phyloP scores from a whole-genome alignment of 2,797 vertebrate species.

The Myotis daubentonii region DNA sequence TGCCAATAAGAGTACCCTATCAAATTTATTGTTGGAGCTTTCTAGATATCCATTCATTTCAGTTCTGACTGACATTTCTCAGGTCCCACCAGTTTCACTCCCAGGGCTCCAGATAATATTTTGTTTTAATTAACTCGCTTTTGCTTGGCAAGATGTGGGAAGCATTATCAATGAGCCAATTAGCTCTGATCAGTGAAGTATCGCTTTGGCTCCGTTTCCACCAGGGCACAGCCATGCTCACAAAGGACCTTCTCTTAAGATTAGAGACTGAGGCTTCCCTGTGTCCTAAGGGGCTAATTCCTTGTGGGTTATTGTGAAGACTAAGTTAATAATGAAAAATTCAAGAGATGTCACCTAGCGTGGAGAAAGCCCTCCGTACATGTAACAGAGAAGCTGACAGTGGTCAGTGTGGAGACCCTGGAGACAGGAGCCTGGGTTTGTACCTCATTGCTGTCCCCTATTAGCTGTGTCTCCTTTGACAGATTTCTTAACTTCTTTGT shows the following conservation, averaged over 20 bases:
- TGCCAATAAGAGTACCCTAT: not conserved
- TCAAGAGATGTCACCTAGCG: not conserved
- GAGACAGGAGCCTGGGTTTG: not conserved
- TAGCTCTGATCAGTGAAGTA: constrained; percentile 67
- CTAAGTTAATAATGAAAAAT: constrained; percentile 5
- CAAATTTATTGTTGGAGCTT: not conserved
- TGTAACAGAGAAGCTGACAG: not conserved
- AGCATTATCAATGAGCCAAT: constrained; percentile 76
- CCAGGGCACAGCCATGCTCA: not conserved
- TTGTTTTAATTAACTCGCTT: constrained; percentile 71
- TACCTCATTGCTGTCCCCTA: not conserved
- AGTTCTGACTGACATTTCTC: constrained; percentile 43
- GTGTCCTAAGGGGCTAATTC: not conserved
- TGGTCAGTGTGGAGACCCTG: not conserved
- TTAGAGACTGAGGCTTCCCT: not conserved
- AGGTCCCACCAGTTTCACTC: constrained; percentile 5
- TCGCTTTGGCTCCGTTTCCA: constrained; percentile 39
- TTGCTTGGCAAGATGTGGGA: constrained; percentile 58
- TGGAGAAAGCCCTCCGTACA: not conserved
- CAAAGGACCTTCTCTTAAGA: not conserved
- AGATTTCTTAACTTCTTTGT: not conserved
- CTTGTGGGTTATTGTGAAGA: not conserved
- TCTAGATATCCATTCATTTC: constrained; percentile 34
- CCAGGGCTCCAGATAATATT: constrained; percentile 50
- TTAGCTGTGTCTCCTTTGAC: not conserved